Percentiles rank a stretch among this genome's conserved stretches.
Conservation (phyloP, 92 coral and sea anemone species). For the Phymanthus crucifer region DNA sequence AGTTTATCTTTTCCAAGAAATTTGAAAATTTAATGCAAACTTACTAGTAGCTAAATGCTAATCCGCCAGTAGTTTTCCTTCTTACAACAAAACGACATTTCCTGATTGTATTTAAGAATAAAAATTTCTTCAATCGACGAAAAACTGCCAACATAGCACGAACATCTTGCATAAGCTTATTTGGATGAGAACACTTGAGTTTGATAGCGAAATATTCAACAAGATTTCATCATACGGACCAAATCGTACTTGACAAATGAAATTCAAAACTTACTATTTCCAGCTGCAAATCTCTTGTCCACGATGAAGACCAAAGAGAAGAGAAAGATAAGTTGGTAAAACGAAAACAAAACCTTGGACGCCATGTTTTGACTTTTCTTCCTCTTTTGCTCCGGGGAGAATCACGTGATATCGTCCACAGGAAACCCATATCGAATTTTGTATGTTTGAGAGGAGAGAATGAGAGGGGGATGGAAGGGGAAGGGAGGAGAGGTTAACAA, state of each 20-base stretch:
- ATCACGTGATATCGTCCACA: constrained; percentile 1
- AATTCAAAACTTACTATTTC: neutral
- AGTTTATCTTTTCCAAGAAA: too few relatives aligned
- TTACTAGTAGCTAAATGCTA: neutral
- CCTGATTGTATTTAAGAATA: too few relatives aligned
- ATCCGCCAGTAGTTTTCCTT: neutral
- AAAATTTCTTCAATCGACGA: too few relatives aligned
- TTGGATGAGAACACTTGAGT: neutral
- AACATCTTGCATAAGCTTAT: too few relatives aligned
- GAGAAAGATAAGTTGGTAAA: neutral
- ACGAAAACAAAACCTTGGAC: neutral
- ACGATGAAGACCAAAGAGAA: neutral
- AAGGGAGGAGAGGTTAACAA: too few relatives aligned
- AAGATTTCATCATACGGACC: too few relatives aligned
- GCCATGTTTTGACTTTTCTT: neutral
- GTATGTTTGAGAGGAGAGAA: neutral
- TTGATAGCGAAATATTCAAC: neutral
- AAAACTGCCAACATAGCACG: too few relatives aligned
- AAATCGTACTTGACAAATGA: neutral
- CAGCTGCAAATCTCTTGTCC: neutral
- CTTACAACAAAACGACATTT: too few relatives aligned
- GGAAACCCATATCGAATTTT: neutral
- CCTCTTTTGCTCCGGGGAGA: neutral
- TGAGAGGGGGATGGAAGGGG: neutral
- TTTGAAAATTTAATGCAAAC: too few relatives aligned